Evolutionary conservation across 2,113 vertebrate genomes (phyloP), one percentile per base, ranked within the genome.

Genomic region (human (Homo sapiens)): DNA sequence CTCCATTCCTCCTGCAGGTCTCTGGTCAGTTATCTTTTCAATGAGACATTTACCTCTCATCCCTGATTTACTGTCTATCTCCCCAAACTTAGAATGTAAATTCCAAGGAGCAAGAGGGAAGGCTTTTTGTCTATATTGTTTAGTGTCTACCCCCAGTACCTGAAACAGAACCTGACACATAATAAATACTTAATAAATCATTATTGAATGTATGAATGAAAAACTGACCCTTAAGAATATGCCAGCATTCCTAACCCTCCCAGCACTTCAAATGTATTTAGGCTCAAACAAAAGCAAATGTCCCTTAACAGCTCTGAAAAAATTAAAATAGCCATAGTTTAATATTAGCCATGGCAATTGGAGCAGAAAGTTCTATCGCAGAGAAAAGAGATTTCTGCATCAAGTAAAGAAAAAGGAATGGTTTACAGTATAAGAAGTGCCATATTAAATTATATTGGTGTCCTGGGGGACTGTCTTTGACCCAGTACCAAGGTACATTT

Each of bases 311-410:
- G 45, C 70, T 93, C 55, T 5, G 10, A 90, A 92, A 95, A 96
- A 87, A 92, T 95, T 87, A 82, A 96, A 97, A 85, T 88, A 95
- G 32, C 92, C 35, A 30, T 79, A 82, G 78, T 94, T 97, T 97
- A 97, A 94, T 97, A 95, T 95, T 96, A 95, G 89, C 86, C 40
- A 75, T 55, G 45, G 52, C 93, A 93, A 96, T 95, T 96, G 87
- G 92, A 96, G 96, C 92, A 97, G 96, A 97, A 97, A 96, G 57
- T 98, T 96, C 95, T 52, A 79, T 79, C 96, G 14, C 50, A 94
- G 61, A 93, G 59, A 89, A 90, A 76, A 95, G 50, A 93, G 18
- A 84, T 92, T 85, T 88, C 75, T 81, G 6, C 87, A 94, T 72
- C 86, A 86, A 94, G 17, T 93, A 79, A 97, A 84, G 43, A 84